Evolutionary conservation across 2,888 invertebrate genomes (phyloP), one percentile per base, ranked within the genome.

Genomic region (Heliconius erato): DNA sequence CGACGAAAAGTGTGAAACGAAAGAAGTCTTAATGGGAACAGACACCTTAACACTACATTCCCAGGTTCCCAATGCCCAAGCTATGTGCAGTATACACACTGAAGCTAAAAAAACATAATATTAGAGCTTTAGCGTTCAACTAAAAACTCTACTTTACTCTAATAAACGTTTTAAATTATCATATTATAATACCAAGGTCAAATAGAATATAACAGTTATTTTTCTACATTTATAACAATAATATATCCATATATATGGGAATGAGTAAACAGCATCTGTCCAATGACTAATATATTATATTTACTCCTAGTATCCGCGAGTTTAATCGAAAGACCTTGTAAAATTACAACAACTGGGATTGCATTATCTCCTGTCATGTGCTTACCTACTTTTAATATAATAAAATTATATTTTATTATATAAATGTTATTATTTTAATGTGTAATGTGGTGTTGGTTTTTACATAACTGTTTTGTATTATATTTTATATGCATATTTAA

Each of bases 231-330:
- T 32, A 32, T 32, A 32, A 32, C 6, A 32, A 32, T 32, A 32
- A 32, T 32, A 32, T 32, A 32, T 0, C 19, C 59, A 59, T 49
- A 49, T 49, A n/a, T 63, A 35, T n/a, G 44, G 35, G 59, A 76
- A 63, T 76, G 63, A 76, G 63, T 76, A 76, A 76, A 63, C 63
- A 76, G 59, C 76, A 76, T 63, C 59, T 76, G 76, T 76, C 16
- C 14, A 63, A 63, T 76, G 63, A 76, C 76, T 76, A 76, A 76
- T 26, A 63, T 28, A 67, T 28, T 67, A 0, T 76, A 76, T 76
- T 76, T 76, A n/a, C 32, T 32, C 23, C n/a, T 59, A 59, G 59
- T 59, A 74, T 35, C 59, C 54, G 59, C 59, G 63, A 63, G 40
- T 63, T 63, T 63, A 59, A 76, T 76, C 76, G 14, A 40, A n/a